Evolutionary conservation across 2,888 invertebrate species (phyloP), one percentile per base, ranked within the genome.

Genomic region (Synergus japonicus): DNA sequence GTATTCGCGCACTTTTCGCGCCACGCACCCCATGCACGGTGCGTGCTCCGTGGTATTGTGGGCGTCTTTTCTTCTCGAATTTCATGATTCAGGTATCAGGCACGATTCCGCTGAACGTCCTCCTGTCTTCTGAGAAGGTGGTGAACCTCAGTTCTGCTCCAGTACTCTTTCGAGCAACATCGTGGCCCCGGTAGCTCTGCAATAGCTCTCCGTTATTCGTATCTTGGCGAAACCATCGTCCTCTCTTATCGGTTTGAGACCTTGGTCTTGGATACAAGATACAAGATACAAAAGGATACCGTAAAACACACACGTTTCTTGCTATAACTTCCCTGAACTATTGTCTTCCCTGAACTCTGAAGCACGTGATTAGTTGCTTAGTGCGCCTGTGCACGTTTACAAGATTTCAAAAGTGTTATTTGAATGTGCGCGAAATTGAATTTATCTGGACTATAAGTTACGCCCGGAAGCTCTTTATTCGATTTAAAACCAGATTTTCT

Each of bases 151-250:
- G 86, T 85, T 82, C 83, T 84, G 85, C 83, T 81, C 82, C 83
- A 83, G 83, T 85, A 84, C 83, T 83, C 85, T 78, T 79, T 81
- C 85, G 81, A 84, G 81, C 83, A 84, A 81, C 83, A 81, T 83
- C 85, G 82, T 81, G 79, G 78, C 15, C 73, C 78, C 82, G 82
- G 44, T 63, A 22, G 63, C 64, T 77, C 46, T 77, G 37, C 44
- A 18, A 44, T 18, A 5, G 60, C 44, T 60, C 43, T 41, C 76
- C 63, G 79, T 81, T 78, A 78, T 79, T 69, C 46, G 58, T 76
- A 46, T 54, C 76, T 66, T 44, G 8, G 41, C 54, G 66, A 37
- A 77, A 79, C 18, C 76, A 66, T 44, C 46, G 46, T 49, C 80
- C 29, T 18, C 65, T 63, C 44, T 63, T 82, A 63, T 76, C 76